Conservation (phyloP, 1,140 invertebrate genomes). For the Caenorhabditis brenneri region DNA sequence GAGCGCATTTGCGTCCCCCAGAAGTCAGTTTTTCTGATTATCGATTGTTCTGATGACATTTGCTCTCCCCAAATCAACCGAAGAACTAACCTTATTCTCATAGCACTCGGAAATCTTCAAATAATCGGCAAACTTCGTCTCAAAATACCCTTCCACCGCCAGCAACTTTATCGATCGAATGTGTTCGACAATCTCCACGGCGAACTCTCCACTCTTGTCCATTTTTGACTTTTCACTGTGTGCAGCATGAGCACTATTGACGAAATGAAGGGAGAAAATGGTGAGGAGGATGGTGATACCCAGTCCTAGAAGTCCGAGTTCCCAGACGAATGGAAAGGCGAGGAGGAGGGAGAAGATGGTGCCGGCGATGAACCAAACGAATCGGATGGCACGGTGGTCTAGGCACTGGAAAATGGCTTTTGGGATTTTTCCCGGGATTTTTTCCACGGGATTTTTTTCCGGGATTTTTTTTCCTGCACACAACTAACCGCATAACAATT, state of each 20-base stretch:
- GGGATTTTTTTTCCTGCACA: neutral
- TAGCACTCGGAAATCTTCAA: neutral
- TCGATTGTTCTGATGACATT: no score
- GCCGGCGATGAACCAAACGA: constrained; percentile 71
- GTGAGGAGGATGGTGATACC: neutral
- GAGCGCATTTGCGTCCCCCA: no score
- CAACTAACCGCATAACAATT: constrained; percentile 72
- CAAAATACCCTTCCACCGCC: constrained; percentile 46
- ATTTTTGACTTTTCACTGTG: constrained; percentile 1
- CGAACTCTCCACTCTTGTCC: constrained; percentile 43
- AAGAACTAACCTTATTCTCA: constrained; percentile 32
- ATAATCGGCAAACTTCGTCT: constrained; percentile 9
- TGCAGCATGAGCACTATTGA: neutral
- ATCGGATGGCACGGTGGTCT: constrained; percentile 73
- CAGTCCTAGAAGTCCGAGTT: neutral
- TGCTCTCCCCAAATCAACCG: no score
- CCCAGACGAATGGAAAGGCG: constrained; percentile 50
- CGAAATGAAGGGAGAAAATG: neutral
- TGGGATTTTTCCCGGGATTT: neutral
- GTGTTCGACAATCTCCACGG: constrained; percentile 55
- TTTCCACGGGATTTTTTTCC: neutral
- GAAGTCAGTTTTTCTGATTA: no score
- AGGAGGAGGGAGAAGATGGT: constrained; percentile 67
- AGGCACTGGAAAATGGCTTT: constrained; percentile 69
- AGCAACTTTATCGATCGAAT: constrained; percentile 52